A percentile compares a stretch with the other conserved stretches of the same genome.
Conservation (phyloP, 92 coral and sea anemone species). For the Zoanthus sansibaricus region DNA sequence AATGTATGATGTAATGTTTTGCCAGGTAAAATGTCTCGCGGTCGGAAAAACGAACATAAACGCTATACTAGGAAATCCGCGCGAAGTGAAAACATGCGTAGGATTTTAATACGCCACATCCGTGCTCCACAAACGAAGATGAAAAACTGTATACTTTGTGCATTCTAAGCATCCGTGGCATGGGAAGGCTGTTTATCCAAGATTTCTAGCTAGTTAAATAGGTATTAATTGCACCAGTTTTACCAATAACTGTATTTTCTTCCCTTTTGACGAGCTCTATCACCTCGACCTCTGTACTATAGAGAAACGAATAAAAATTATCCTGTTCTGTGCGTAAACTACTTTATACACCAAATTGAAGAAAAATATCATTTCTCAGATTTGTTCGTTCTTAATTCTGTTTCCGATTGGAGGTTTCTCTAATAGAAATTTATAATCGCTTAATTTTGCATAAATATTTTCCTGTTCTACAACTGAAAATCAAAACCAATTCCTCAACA, state of each 20-base stretch:
- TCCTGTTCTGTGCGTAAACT: neutral
- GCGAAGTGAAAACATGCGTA: neutral
- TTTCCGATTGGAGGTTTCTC: constrained; percentile 4
- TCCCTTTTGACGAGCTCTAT: neutral
- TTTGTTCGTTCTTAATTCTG: neutral
- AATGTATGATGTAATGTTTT: neutral
- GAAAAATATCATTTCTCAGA: neutral
- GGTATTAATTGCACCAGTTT: neutral
- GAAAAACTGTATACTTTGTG: neutral
- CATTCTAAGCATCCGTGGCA: neutral
- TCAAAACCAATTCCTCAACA: neutral
- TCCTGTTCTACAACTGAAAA: neutral
- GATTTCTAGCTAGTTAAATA: neutral
- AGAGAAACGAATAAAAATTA: neutral
- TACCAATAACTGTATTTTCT: neutral
- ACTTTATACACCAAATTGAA: neutral
- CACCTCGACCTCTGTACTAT: neutral
- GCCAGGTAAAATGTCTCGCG: neutral
- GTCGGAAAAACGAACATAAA: neutral
- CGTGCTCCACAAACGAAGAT: neutral
- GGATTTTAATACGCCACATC: neutral
- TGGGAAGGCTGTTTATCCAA: neutral
- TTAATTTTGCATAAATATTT: neutral
- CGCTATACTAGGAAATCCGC: neutral
- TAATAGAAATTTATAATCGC: neutral